These are phyloP conservation scores for Zenarchopterus dispar DNA, from an alignment of 2,797 vertebrate species.

Conservation along the genomic window DNA sequence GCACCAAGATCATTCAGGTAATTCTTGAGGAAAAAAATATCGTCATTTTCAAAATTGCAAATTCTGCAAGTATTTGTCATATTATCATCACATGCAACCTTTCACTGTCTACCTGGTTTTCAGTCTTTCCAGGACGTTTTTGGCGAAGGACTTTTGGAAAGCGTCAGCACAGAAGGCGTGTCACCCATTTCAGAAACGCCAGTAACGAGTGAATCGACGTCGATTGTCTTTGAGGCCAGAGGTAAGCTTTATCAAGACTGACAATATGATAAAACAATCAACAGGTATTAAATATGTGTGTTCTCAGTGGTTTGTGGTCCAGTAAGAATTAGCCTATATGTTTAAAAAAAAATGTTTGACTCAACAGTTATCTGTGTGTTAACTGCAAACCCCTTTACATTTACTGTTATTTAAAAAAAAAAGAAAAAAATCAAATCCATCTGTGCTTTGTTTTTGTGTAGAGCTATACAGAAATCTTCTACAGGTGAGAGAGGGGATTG, in stretches of 20 bases:
- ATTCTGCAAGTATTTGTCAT: not conserved
- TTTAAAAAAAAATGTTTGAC: too few species aligned
- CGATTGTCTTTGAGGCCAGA: conserved; percentile 72
- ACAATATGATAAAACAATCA: not conserved
- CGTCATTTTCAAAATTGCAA: not conserved
- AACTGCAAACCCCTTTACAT: not conserved
- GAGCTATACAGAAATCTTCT: conserved; percentile 81
- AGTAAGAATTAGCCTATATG: too few species aligned
- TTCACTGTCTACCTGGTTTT: conserved; percentile 13
- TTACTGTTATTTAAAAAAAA: not conserved
- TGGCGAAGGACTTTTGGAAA: conserved; percentile 70
- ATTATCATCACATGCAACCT: not conserved
- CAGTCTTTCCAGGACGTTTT: conserved; percentile 78
- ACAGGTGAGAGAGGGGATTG: conserved; percentile 78
- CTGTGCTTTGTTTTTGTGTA: conserved; percentile 40
- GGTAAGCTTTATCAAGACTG: conserved; percentile 65
- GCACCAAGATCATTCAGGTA: conserved; percentile 85
- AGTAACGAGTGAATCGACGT: conserved; percentile 69
- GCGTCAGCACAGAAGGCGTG: conserved; percentile 36
- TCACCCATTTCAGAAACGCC: conserved; percentile 51
- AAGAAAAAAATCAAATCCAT: not conserved
- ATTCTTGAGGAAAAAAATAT: conserved; percentile 1
- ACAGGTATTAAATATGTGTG: too few species aligned
- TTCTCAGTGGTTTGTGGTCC: not conserved
- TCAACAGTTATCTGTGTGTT: not conserved